A percentile compares a stretch with the other conserved stretches of the same genome.
These are phyloP conservation scores for Nephrotoma guestfalica DNA, from an alignment of 2,888 invertebrate species.

Conservation along the genomic window DNA sequence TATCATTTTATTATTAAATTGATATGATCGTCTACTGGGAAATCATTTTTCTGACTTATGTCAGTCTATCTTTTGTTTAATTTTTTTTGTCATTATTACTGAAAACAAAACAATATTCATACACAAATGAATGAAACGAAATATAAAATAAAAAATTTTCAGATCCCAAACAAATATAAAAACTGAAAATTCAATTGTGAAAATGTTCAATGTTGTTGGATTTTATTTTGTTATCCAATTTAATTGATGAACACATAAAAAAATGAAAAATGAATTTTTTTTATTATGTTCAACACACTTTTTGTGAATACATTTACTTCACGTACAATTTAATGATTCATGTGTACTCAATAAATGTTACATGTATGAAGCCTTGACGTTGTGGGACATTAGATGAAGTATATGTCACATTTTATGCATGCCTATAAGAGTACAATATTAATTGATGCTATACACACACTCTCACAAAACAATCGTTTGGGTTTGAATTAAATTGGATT, in stretches of 20 bases:
- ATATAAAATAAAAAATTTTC: neutral
- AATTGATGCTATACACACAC: too few relatives aligned
- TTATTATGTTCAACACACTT: neutral
- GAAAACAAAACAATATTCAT: neutral
- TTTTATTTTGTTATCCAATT: neutral
- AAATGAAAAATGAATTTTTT: neutral
- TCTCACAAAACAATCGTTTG: too few relatives aligned
- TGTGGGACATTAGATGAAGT: too few relatives aligned
- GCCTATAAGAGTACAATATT: too few relatives aligned
- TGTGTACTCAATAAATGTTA: too few relatives aligned
- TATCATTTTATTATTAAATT: neutral
- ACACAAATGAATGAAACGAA: neutral
- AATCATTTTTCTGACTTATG: neutral
- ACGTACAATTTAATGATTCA: too few relatives aligned
- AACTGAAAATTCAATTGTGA: neutral
- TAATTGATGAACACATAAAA: neutral
- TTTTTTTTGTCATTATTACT: neutral
- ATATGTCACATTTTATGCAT: too few relatives aligned
- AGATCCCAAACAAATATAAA: neutral
- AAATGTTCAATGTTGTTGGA: neutral
- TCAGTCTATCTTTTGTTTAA: neutral
- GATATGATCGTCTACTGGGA: neutral
- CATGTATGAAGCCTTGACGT: too few relatives aligned
- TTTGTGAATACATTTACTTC: neutral
- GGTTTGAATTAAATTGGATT: too few relatives aligned